Evolutionary conservation across 2,113 vertebrate genomes (phyloP), one percentile per base, ranked within the genome.

Genomic region (Microtus montanus): DNA sequence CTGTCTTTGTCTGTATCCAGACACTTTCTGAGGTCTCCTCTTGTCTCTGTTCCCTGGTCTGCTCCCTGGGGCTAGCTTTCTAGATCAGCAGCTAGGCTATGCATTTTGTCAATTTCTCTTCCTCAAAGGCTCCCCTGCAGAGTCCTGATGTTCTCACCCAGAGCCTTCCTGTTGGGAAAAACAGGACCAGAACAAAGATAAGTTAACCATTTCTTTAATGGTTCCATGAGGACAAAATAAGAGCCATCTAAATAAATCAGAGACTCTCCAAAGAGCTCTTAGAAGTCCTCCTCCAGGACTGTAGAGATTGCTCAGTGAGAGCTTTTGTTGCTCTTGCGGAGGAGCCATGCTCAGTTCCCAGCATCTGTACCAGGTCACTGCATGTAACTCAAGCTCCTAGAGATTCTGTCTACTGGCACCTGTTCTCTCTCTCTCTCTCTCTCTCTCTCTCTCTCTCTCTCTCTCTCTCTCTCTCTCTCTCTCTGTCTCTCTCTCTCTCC

Each of bases 221-320:
- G 13, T 78, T 26, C 64, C 52, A 75, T 41, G 15, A 83, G 9
- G 17, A 94, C 44, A 74, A 97, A 91, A 85, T 70, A 80, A 95
- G 90, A 88, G 70, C 13, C 26, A 5, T 79, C 49, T 22, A 89
- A 94, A 87, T 54, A 70, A 94, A 93, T 86, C 20, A 68, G 54
- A 84, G 17, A 92, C 49, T 89, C 33, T 93, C 91, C 15, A 93
- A 85, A 93, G 90, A 74, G 35, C 54, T 91, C 6, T 90, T 75
- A 63, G 93, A 84, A 93, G 47, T 58, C 63, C 4, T 64, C 22
- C 66, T 78, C 35, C 68, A 68, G 61, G 61, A 7, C 83, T 66
- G 41, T 20, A 35, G 61, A 66, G 61, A 47, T 44, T 20, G 28
- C 41, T 85, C 61, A 22, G 28, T 11, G 8, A 19, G 30, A 44